Conservation (phyloP, 2,113 vertebrate genomes). For the Pseudorhombus dupliciocellatus region DNA sequence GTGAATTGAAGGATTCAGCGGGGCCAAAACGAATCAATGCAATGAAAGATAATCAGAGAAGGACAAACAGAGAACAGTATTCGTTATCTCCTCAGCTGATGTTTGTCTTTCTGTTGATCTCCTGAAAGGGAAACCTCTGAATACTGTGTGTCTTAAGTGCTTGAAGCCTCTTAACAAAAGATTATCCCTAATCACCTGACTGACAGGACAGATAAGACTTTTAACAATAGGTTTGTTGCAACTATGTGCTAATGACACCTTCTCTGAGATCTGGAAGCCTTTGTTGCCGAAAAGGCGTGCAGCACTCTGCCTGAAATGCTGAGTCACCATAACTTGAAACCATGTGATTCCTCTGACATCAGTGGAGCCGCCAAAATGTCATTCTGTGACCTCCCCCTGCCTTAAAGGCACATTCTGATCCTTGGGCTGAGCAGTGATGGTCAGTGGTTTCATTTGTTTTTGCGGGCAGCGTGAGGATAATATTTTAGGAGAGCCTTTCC, state of each 20-base stretch:
- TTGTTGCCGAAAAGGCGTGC: neutral
- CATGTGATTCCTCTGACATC: too few species aligned
- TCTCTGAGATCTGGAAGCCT: neutral
- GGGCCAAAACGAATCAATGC: neutral
- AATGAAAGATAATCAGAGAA: neutral
- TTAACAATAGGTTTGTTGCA: slow-evolving; percentile 3
- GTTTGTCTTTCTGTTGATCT: too few species aligned
- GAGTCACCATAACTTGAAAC: too few species aligned
- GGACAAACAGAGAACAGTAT: too few species aligned
- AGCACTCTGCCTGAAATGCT: too few species aligned
- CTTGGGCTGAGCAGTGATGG: neutral
- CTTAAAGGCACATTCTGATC: neutral
- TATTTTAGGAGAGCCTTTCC: neutral
- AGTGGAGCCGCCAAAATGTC: too few species aligned
- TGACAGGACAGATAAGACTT: slow-evolving; percentile 11
- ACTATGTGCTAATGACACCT: neutral
- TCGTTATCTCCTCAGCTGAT: neutral
- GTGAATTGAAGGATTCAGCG: neutral
- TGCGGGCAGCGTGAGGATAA: neutral
- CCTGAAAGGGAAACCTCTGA: neutral
- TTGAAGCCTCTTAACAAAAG: slow-evolving; percentile 23
- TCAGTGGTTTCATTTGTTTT: neutral
- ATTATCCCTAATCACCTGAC: slow-evolving; percentile 27
- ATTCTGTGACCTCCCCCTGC: neutral
- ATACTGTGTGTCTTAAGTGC: slow-evolving; percentile 6